phyloP scores from a whole-genome alignment of 2,113 vertebrate species.

The Opisthocomus hoazin region DNA sequence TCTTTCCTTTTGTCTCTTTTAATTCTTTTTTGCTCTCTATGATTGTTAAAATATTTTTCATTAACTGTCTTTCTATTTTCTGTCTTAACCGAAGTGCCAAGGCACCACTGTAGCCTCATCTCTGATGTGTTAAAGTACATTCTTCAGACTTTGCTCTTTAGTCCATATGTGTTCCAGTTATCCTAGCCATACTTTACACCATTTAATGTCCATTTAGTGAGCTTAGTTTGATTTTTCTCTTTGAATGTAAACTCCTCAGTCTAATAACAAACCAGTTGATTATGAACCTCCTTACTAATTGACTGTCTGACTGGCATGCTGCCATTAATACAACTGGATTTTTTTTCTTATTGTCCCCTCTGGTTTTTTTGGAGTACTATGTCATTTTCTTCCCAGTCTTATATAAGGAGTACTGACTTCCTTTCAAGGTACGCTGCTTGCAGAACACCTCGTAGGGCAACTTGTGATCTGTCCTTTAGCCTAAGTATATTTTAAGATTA shows the following conservation, averaged over 20 bases:
- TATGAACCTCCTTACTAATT: neutral
- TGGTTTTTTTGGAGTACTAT: neutral
- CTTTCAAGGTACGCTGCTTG: neutral
- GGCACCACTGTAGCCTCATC: neutral
- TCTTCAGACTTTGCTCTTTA: neutral
- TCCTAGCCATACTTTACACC: neutral
- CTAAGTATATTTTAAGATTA: neutral
- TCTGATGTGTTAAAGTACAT: neutral
- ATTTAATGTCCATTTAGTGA: neutral
- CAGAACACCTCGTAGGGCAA: neutral
- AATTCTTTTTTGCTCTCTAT: neutral
- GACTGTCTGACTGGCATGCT: neutral
- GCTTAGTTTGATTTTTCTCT: neutral
- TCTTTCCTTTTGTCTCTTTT: neutral
- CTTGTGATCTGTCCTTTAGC: neutral
- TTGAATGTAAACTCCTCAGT: neutral
- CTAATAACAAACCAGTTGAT: neutral
- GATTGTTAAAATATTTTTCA: neutral
- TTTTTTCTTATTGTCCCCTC: neutral
- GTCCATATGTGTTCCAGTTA: neutral
- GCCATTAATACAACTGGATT: neutral
- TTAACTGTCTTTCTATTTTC: neutral
- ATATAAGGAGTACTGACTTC: neutral
- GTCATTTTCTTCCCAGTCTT: neutral
- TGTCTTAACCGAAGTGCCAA: neutral